Evolutionary conservation across 2,888 invertebrate species (phyloP), one percentile per base, ranked within the genome.

Genomic region (Aquatica leii): DNA sequence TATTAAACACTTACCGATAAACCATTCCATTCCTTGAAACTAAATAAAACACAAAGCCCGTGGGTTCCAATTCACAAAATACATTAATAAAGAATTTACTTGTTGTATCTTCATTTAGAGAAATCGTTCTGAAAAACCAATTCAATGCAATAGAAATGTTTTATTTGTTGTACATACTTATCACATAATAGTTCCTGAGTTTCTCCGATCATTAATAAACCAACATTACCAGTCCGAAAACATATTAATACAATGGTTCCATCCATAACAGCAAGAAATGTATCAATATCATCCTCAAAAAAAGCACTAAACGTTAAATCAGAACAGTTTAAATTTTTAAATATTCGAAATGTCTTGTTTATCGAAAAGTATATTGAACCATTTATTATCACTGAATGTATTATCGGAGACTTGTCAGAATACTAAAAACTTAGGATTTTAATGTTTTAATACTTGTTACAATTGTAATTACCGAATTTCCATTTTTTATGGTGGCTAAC

Each of bases 401-500:
- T 59, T 3, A 41, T 6, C 9, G 65, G 67, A 34, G 12, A 12
- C 17, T 20, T 11, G 12, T n/a, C 2, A 3, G 11, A 5, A 4
- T 34, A 24, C 50, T 50, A 50, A 56, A 57, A 46, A n/a, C 4
- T 18, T 41, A 41, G 14, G 15, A 15, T 5, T 12, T 12, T 41
- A 12, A 46, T 55, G 17, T 50, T 35, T 11, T 8, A 51, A 49
- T 57, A 46, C 11, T 18, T 18, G 12, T 6, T 8, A 9, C 9
- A 5, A 40, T 12, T 40, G 3, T 5, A 40, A 40, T 43, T 57
- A 54, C 60, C 24, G 8, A 46, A 12, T 57, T 34, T 8, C 17
- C 14, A 31, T 43, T 63, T 48, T 63, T 68, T 17, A 83, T 78
- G 5, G 79, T 76, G 53, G 84, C 84, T 58, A 84, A 68, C 1